Percentiles rank a stretch among this genome's conserved stretches.
Evolutionary conservation across 64 coral and sea anemone genomes (phyloP).

Genomic region (Montipora sp.): DNA sequence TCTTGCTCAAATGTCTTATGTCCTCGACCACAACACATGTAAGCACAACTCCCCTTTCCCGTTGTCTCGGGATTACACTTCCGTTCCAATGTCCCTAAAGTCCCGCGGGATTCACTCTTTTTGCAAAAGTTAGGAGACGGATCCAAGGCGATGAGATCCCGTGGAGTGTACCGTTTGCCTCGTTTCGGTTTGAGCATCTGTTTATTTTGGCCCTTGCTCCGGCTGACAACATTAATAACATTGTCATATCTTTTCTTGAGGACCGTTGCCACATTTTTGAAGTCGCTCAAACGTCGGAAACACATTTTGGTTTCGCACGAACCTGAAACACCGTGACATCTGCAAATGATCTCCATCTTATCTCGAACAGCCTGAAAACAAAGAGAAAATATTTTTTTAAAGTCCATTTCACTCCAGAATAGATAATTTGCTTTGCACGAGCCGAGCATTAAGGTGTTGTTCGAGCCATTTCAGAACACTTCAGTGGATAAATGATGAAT

Average conservation of each 20-base stretch:
- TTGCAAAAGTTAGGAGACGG: slow-evolving; percentile 79
- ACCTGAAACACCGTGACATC: slow-evolving; percentile 87
- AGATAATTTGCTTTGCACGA: not conserved
- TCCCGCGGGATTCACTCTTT: slow-evolving; percentile 19
- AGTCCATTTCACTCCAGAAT: not conserved
- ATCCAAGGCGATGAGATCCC: slow-evolving; percentile 57
- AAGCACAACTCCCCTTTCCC: slow-evolving; percentile 75
- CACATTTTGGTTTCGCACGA: slow-evolving; percentile 72
- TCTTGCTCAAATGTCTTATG: not conserved
- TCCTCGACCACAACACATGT: slow-evolving; percentile 82
- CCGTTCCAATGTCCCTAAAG: slow-evolving; percentile 71
- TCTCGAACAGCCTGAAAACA: slow-evolving; percentile 78
- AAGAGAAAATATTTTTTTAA: not conserved
- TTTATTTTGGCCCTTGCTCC: slow-evolving; percentile 21
- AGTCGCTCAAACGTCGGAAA: slow-evolving; percentile 77
- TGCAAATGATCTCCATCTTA: slow-evolving; percentile 68
- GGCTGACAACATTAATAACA: slow-evolving; percentile 42
- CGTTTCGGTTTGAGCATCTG: slow-evolving; percentile 12
- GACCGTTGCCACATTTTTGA: slow-evolving; percentile 52
- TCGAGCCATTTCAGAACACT: too few species aligned
- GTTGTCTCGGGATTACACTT: slow-evolving; percentile 51
- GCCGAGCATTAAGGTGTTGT: not conserved
- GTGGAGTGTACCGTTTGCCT: slow-evolving; percentile 44
- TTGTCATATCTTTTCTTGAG: slow-evolving; percentile 69
- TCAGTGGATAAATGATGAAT: too few species aligned